Evolutionary conservation across 2,797 vertebrate species (phyloP).

Genomic region (Urosaurus nigricauda): DNA sequence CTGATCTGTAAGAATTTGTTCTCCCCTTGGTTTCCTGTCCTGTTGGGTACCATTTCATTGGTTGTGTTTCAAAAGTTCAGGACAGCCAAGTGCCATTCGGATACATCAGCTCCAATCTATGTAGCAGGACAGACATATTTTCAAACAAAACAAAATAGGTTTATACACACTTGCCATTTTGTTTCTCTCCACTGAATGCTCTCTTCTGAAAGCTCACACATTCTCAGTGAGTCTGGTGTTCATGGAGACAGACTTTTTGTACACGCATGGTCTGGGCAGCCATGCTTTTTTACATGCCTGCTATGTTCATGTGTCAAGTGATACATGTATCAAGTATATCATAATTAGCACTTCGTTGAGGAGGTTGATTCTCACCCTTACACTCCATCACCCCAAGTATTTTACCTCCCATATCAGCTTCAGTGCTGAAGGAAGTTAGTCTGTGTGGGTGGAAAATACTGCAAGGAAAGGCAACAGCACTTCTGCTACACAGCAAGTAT

Average conservation of each 20-base stretch:
- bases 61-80: neutral
- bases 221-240: neutral
- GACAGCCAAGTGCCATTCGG: neutral
- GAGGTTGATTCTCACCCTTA: no score
- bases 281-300: neutral
- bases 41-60: neutral
- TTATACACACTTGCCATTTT: neutral
- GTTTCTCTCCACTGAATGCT: neutral
- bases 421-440: neutral
- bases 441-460: neutral
- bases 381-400: neutral
- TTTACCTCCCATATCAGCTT: neutral
- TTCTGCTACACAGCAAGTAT: constrained; percentile 8
- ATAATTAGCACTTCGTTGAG: neutral
- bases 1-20: neutral
- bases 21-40: neutral
- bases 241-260: neutral
- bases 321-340: neutral
- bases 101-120: neutral
- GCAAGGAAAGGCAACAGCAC: neutral
- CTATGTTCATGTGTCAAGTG: neutral
- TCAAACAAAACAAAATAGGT: neutral
- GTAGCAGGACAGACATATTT: neutral
- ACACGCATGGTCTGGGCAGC: neutral
- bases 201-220: neutral